A percentile compares a stretch with the other conserved stretches of the same genome.
phyloP scores from a whole-genome alignment of 2,113 vertebrate genomes.

The Thryonomys swinderianus region DNA sequence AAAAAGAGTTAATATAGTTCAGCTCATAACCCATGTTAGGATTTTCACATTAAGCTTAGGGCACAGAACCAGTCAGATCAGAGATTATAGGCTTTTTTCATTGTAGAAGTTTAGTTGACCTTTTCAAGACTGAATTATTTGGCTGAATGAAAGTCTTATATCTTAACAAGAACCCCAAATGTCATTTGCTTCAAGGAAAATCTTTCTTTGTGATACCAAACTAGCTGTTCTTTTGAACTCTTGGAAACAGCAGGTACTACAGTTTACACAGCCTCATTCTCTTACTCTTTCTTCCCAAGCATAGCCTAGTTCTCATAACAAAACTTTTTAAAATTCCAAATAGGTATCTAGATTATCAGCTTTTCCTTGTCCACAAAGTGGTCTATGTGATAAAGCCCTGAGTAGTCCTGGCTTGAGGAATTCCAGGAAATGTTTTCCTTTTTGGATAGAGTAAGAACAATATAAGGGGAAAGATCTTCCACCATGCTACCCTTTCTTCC shows the following conservation, averaged over 20 bases:
- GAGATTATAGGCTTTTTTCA: neutral
- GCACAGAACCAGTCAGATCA: neutral
- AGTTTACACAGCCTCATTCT: neutral
- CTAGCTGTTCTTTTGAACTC: neutral
- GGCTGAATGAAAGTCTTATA: neutral
- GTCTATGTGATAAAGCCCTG: neutral
- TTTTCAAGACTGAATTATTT: constrained; percentile 5
- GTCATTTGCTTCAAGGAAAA: neutral
- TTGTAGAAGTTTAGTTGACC: neutral
- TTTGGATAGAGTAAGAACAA: constrained; percentile 15
- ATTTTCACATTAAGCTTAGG: neutral
- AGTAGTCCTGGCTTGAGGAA: neutral
- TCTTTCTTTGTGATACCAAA: neutral
- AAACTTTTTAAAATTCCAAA: constrained; percentile 3
- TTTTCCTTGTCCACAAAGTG: neutral
- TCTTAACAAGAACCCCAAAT: neutral
- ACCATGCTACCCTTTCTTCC: neutral
- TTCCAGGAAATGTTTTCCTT: constrained; percentile 32
- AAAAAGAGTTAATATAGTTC: neutral
- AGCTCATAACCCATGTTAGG: neutral
- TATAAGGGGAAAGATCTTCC: neutral
- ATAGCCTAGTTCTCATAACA: neutral
- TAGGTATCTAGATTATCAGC: neutral
- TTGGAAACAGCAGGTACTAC: neutral
- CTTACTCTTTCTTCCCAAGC: neutral